phyloP scores from a whole-genome alignment of 2,797 vertebrate genomes.

The Loris lydekkerianus region DNA sequence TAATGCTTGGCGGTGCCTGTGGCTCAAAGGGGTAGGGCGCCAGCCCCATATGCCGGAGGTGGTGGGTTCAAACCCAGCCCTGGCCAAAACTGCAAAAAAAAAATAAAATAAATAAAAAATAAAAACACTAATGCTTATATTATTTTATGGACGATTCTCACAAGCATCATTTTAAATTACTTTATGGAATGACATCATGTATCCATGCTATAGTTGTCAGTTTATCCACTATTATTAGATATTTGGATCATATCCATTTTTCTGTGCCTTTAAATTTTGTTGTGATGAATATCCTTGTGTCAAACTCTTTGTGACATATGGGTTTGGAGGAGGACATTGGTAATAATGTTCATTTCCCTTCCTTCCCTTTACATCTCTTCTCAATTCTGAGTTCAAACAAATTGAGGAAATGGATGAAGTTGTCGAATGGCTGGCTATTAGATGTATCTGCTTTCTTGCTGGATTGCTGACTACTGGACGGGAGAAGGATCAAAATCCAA shows the following conservation, averaged over 20 bases:
- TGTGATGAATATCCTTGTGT: background rate
- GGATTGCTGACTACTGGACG: background rate
- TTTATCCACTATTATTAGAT: background rate
- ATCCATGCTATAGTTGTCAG: background rate
- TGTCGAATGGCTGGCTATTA: background rate
- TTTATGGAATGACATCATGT: background rate
- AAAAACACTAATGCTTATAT: background rate
- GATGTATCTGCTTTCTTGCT: background rate
- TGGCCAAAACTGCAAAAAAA: no score
- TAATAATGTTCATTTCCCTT: background rate
- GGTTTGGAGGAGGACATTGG: background rate
- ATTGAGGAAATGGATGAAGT: background rate
- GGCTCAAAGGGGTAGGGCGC: no score
- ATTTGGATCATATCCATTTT: background rate
- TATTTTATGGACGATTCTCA: background rate
- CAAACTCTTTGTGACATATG: background rate
- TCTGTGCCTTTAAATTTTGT: conserved; percentile 30
- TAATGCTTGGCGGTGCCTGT: background rate
- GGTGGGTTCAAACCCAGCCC: no score
- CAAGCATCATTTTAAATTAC: conserved; percentile 10
- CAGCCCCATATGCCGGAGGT: no score
- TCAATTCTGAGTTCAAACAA: conserved; percentile 23
- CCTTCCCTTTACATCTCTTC: background rate
- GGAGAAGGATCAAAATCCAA: background rate
- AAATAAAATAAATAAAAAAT: background rate